Conservation (phyloP, 2,797 vertebrate species). For the Trematomus bernacchii region DNA sequence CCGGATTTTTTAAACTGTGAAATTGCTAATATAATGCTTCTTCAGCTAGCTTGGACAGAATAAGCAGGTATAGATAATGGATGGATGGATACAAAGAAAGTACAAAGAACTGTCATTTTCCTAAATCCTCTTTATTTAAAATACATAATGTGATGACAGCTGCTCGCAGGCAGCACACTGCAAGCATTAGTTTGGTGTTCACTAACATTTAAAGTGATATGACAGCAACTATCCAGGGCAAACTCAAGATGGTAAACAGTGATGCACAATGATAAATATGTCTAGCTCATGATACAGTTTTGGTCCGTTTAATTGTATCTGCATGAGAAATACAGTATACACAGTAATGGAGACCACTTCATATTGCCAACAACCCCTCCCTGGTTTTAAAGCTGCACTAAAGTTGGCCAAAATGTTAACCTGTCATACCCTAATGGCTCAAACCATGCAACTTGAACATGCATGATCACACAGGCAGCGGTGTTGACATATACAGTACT, state of each 20-base stretch:
- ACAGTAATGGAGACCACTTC: constrained; percentile 12
- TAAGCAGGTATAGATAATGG: background rate
- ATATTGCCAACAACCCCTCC: constrained; percentile 22
- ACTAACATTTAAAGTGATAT: constrained; percentile 59
- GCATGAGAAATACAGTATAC: constrained; percentile 24
- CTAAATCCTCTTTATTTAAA: constrained; percentile 78
- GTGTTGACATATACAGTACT: constrained; percentile 27
- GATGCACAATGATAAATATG: constrained; percentile 21
- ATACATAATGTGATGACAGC: constrained; percentile 69
- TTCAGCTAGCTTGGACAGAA: background rate
- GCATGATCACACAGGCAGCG: constrained; percentile 61
- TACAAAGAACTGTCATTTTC: constrained; percentile 19
- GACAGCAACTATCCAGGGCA: constrained; percentile 58
- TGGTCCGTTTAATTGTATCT: constrained; percentile 8
- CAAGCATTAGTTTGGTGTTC: constrained; percentile 73
- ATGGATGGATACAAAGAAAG: background rate
- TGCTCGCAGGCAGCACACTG: constrained; percentile 67
- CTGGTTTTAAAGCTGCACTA: constrained; percentile 6
- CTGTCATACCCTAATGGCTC: constrained; percentile 6
- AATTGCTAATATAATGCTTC: background rate
- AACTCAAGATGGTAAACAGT: constrained; percentile 37
- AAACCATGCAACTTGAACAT: constrained; percentile 61
- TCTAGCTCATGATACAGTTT: background rate
- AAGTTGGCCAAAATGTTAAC: constrained; percentile 51
- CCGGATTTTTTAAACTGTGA: too few species aligned